phyloP scores from a whole-genome alignment of 2,888 invertebrate species.

The Eupithecia abbreviata region DNA sequence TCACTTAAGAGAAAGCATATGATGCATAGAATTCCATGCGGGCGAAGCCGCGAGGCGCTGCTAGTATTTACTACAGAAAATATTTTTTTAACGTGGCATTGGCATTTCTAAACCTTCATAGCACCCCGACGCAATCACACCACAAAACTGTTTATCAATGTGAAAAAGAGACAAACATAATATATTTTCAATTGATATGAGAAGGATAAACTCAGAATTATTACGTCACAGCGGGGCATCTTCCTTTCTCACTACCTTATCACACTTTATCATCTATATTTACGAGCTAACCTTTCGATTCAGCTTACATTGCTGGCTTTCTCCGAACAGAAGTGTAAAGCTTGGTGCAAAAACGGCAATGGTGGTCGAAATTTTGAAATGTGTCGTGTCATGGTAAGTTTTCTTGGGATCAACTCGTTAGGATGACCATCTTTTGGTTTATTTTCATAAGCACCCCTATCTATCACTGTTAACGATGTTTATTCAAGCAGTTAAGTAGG shows the following conservation, averaged over 20 bases:
- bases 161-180: slow-evolving; percentile 74
- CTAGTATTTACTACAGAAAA: no score
- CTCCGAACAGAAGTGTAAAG: background rate
- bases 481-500: slow-evolving; percentile 75
- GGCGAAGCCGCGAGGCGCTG: no score
- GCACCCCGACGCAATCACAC: slow-evolving; percentile 65
- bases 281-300: slow-evolving; percentile 18
- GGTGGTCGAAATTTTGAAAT: slow-evolving; percentile 40
- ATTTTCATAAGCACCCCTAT: slow-evolving; percentile 82
- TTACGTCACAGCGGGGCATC: slow-evolving; percentile 81
- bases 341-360: slow-evolving; percentile 46
- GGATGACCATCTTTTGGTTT: slow-evolving; percentile 74
- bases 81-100: no score
- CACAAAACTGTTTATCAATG: slow-evolving; percentile 77
- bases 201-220: slow-evolving; percentile 77
- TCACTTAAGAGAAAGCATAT: no score
- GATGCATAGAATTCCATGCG: no score
- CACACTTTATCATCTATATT: slow-evolving; percentile 47
- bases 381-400: slow-evolving; percentile 29
- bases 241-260: slow-evolving; percentile 63
- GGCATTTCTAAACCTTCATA: slow-evolving; percentile 54
- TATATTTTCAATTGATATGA: slow-evolving; percentile 75
- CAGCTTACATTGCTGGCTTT: slow-evolving; percentile 45
- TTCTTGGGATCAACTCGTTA: slow-evolving; percentile 71
- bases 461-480: slow-evolving; percentile 84